A percentile compares a stretch with the other conserved stretches of the same genome.
phyloP scores from a whole-genome alignment of 1,140 invertebrate species.

The Palaemon carinicauda region DNA sequence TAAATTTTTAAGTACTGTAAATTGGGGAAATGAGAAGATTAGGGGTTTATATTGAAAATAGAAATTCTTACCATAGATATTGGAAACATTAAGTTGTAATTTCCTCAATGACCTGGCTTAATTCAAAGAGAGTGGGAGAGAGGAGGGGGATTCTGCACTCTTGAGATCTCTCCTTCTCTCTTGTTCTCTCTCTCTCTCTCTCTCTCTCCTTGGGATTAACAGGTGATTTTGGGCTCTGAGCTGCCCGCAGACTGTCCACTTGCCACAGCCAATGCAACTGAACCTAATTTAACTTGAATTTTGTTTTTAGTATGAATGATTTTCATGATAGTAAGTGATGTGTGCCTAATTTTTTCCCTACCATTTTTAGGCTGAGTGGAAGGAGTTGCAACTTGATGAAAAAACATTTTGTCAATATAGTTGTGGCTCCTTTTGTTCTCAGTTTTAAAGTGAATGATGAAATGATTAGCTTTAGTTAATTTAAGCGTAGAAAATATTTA shows the following conservation, averaged over 20 bases:
- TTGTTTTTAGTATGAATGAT: neutral
- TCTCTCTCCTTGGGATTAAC: constrained; percentile 54
- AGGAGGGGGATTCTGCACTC: constrained; percentile 21
- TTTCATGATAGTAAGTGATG: neutral
- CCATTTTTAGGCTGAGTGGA: too few relatives aligned
- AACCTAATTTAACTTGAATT: neutral
- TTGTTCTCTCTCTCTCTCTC: constrained; percentile 7
- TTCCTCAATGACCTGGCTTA: constrained; percentile 54
- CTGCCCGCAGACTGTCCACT: constrained; percentile 47
- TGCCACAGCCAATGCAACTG: constrained; percentile 44
- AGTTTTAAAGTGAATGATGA: too few relatives aligned
- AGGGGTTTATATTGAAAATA: neutral
- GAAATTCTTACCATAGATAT: neutral
- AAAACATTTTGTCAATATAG: too few relatives aligned
- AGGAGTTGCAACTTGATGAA: too few relatives aligned
- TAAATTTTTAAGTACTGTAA: neutral
- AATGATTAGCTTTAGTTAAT: too few relatives aligned
- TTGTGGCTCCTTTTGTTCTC: too few relatives aligned
- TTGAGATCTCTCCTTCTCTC: constrained; percentile 19
- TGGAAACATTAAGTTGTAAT: constrained; percentile 34
- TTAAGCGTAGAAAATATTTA: too few relatives aligned
- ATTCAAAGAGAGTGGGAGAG: constrained; percentile 49
- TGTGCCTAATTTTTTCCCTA: too few relatives aligned
- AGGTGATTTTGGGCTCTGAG: constrained; percentile 55
- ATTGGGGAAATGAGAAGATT: neutral